Conservation (phyloP, 2,113 vertebrate genomes). For the Rutilus rutilus region DNA sequence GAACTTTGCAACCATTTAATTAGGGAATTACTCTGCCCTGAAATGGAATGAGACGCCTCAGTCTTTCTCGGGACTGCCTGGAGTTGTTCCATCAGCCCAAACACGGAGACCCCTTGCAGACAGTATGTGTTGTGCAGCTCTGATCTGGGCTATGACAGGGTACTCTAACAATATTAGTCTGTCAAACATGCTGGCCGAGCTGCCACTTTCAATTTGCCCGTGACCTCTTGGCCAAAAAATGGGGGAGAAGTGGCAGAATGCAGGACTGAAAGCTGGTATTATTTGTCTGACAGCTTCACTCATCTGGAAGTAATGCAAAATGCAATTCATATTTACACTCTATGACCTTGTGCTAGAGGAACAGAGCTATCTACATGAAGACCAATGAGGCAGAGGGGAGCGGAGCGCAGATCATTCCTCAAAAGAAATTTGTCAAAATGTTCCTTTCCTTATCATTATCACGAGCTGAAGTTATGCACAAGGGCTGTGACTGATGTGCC, state of each 20-base stretch:
- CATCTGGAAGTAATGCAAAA: conserved; percentile 99
- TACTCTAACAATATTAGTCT: conserved; percentile 86
- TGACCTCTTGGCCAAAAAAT: conserved; percentile 88
- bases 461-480: conserved; percentile 33
- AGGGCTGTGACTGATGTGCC: conserved; percentile 69
- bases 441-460: conserved; percentile 30
- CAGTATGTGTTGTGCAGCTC: conserved; percentile 77
- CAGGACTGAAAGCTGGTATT: conserved; percentile 94
- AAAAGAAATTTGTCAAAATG: conserved; percentile 81
- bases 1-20: neutral
- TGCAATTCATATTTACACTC: conserved; percentile 98
- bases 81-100: conserved; percentile 45
- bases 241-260: conserved; percentile 94
- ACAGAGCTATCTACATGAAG: conserved; percentile 83
- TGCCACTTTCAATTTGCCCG: conserved; percentile 98
- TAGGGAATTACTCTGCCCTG: conserved; percentile 13
- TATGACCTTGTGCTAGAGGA: conserved; percentile 86
- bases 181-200: conserved; percentile 92
- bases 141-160: conserved; percentile 81
- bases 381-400: conserved; percentile 65
- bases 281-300: conserved; percentile 99
- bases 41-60: conserved; percentile 16
- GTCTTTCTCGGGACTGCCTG: conserved; percentile 17
- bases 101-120: conserved; percentile 60
- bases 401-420: conserved; percentile 73